Conservation (phyloP, 1,140 invertebrate species). For the Sweltsa coloradensis region DNA sequence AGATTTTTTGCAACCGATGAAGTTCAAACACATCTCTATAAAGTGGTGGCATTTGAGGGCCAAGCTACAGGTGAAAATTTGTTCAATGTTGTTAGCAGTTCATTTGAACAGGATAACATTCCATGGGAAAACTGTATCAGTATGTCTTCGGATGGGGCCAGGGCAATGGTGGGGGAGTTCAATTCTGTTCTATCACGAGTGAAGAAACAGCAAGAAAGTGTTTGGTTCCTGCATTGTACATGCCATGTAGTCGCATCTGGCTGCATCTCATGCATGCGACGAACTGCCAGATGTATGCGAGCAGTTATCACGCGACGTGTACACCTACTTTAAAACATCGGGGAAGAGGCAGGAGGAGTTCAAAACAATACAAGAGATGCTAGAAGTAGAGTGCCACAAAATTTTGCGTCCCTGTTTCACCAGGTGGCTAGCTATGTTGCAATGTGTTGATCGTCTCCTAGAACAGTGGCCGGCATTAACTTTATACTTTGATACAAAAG, state of each 20-base stretch:
- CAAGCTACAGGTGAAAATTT: background rate
- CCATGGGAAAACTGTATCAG: slow-evolving; percentile 1
- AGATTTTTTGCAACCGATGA: background rate
- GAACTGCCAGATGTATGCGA: slow-evolving; percentile 3
- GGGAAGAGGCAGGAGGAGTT: background rate
- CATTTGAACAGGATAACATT: slow-evolving; percentile 3
- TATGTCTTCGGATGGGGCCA: background rate
- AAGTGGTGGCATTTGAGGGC: background rate
- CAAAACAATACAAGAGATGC: background rate
- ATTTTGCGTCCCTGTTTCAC: slow-evolving; percentile 1
- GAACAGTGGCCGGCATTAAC: slow-evolving; percentile 2
- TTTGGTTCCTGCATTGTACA: slow-evolving; percentile 1
- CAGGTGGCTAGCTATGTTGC: background rate
- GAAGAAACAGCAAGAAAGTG: background rate
- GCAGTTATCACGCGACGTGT: background rate
- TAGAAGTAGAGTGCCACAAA: background rate
- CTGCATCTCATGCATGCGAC: slow-evolving; percentile 1
- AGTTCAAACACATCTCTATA: background rate
- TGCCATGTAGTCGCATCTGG: background rate
- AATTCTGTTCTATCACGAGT: slow-evolving; percentile 1
- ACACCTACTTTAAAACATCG: background rate
- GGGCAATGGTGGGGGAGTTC: slow-evolving; percentile 1
- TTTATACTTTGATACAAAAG: background rate
- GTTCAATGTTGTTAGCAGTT: slow-evolving; percentile 4
- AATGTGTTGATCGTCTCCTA: background rate